phyloP scores from a whole-genome alignment of 2,797 vertebrate genomes.

The Prionace glauca region DNA sequence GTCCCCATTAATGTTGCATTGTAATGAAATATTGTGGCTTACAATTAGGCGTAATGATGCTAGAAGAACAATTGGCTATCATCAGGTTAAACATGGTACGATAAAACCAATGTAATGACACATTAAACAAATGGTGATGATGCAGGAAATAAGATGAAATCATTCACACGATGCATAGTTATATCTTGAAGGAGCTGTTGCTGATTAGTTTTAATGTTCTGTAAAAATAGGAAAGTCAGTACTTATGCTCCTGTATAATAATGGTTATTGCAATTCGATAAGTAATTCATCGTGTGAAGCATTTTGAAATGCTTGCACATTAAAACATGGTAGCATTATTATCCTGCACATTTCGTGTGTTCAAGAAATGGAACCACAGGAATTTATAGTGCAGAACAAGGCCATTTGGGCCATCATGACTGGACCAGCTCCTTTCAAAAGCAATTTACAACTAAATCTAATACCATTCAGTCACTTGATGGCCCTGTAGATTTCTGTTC shows the following conservation, averaged over 20 bases:
- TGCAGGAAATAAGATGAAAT: conserved; percentile 11
- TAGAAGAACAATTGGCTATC: neutral
- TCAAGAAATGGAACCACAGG: neutral
- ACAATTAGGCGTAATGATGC: conserved; percentile 29
- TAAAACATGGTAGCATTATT: neutral
- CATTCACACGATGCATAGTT: neutral
- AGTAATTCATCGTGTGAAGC: neutral
- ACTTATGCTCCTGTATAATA: neutral
- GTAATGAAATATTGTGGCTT: conserved; percentile 14
- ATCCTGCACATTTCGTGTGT: neutral
- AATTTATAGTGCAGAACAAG: neutral
- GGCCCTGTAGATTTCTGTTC: neutral
- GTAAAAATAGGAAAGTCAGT: conserved; percentile 6
- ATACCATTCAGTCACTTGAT: neutral
- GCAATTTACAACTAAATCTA: neutral
- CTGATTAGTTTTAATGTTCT: conserved; percentile 32
- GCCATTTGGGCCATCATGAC: neutral
- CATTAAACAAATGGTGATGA: conserved; percentile 18
- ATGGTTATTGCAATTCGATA: neutral
- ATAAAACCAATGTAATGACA: conserved; percentile 1
- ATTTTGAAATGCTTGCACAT: neutral
- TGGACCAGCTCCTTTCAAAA: neutral
- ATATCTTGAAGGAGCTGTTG: conserved; percentile 14
- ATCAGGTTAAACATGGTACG: conserved; percentile 15
- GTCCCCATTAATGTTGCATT: conserved; percentile 13